These are phyloP conservation scores for Amphilophus citrinellus DNA, from an alignment of 2,113 vertebrate genomes.

Conservation along the genomic window DNA sequence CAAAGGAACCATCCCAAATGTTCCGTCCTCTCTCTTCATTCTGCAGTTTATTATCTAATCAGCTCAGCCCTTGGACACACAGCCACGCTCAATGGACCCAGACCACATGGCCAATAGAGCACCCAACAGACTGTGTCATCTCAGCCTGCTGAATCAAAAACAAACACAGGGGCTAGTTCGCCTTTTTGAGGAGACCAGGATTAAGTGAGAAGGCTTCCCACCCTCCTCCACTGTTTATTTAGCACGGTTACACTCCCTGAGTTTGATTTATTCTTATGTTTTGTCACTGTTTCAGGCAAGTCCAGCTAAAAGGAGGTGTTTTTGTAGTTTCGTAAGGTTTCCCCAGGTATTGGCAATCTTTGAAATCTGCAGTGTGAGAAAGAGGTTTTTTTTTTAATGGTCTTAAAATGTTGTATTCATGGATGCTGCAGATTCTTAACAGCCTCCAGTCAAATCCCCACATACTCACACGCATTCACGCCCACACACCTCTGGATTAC, in stretches of 20 bases:
- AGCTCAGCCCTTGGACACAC: conserved; percentile 73
- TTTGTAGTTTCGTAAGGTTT: not conserved
- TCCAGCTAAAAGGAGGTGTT: not conserved
- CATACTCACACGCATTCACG: conserved; percentile 50
- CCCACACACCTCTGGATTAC: conserved; percentile 66
- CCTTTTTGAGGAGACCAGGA: conserved; percentile 52
- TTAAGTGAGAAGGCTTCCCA: conserved; percentile 56
- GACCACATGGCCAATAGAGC: conserved; percentile 84
- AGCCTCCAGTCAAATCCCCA: conserved; percentile 37
- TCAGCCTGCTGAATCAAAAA: conserved; percentile 81
- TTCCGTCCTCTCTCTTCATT: conserved; percentile 45
- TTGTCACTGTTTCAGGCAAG: conserved; percentile 13
- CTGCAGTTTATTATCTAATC: conserved; percentile 80
- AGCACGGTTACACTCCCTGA: conserved; percentile 48
- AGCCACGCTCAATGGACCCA: conserved; percentile 80
- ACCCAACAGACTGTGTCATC: conserved; percentile 85
- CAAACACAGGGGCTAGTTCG: conserved; percentile 75
- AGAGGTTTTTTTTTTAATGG: not conserved
- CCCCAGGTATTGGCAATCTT: not conserved
- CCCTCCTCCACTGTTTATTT: conserved; percentile 58
- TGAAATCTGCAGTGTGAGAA: conserved; percentile 1
- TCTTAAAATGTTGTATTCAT: conserved; percentile 12
- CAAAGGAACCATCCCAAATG: not conserved
- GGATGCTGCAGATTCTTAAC: conserved; percentile 18
- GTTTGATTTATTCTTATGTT: conserved; percentile 52